Evolutionary conservation across 1,140 invertebrate species (phyloP).

Genomic region (Coelopa frigida): DNA sequence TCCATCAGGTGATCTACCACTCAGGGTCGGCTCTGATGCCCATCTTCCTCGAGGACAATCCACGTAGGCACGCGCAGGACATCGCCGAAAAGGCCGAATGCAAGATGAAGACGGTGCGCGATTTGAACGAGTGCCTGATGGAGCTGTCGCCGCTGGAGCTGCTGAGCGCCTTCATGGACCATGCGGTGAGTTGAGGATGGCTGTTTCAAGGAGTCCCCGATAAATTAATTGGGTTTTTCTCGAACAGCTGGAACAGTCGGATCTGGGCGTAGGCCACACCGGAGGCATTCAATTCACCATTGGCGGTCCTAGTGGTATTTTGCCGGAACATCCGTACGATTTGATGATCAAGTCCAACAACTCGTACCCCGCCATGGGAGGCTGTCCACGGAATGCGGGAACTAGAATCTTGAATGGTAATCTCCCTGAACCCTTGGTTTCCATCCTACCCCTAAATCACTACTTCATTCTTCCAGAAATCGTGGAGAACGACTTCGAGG

Average conservation of each 20-base stretch:
- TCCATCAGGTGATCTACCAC: constrained; percentile 40
- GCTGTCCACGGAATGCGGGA: constrained; percentile 38
- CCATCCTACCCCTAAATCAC: background rate
- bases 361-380: constrained; percentile 39
- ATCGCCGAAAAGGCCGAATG: constrained; percentile 33
- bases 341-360: constrained; percentile 37
- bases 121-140: constrained; percentile 37
- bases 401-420: constrained; percentile 28
- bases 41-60: constrained; percentile 38
- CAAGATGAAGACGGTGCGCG: constrained; percentile 32
- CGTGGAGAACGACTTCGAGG: constrained; percentile 38
- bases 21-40: constrained; percentile 42
- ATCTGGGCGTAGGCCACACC: constrained; percentile 36
- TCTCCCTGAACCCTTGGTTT: too few species aligned
- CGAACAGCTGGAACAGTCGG: constrained; percentile 39
- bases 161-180: constrained; percentile 36
- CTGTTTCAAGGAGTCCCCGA: too few species aligned
- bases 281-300: constrained; percentile 43
- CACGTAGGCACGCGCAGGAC: constrained; percentile 35
- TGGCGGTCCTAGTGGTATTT: constrained; percentile 35
- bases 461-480: constrained; percentile 26
- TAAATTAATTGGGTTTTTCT: background rate
- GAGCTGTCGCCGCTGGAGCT: constrained; percentile 31
- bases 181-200: constrained; percentile 25
- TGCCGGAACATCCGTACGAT: constrained; percentile 39